Evolutionary conservation across 1,140 invertebrate genomes (phyloP), one percentile per base, ranked within the genome.

Genomic region (Microvelia longipes): DNA sequence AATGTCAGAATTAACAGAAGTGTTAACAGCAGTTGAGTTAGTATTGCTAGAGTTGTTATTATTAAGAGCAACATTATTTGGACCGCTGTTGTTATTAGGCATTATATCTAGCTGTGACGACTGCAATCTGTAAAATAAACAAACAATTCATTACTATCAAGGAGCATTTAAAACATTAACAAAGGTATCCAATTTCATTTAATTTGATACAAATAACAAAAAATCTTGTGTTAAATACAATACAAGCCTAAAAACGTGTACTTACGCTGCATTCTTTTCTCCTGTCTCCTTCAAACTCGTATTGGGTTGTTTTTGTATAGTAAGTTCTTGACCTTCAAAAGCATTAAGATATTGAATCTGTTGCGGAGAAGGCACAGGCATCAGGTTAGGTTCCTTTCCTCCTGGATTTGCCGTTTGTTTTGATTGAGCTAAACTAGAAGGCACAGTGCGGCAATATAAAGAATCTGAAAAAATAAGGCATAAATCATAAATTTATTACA

Each of bases 241-340:
- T n/a, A n/a, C n/a, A n/a, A n/a, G n/a, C n/a, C n/a, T n/a, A n/a
- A n/a, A n/a, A n/a, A n/a, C n/a, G n/a, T 71, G 73, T 68, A 82
- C 83, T 82, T 81, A 87, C 85, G 85, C 82, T 2, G 83, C 83
- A 71, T 83, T 84, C 76, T 83, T 83, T 73, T 83, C 82, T 77
- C 82, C 83, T 1, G 82, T 79, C 75, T 91, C 89, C 78, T 90
- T 90, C n/a, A 93, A 80, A 77, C 90, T 91, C 28, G 91, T 93
- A 79, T 97, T 97, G 24, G 94, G 91, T 81, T 96, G 94, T 80
- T 96, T 96, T 78, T 96, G 94, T 81, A 96, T 97, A 68, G 93
- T 96, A 73, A 96, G 81, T 83, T 97, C 94, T 84, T 97, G 94
- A 65, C 93, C 93, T 83, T 96, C 93, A 81, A 96, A 96, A 71